Evolutionary conservation across 1,140 invertebrate genomes (phyloP).

Genomic region (Eupristina koningsbergeri): DNA sequence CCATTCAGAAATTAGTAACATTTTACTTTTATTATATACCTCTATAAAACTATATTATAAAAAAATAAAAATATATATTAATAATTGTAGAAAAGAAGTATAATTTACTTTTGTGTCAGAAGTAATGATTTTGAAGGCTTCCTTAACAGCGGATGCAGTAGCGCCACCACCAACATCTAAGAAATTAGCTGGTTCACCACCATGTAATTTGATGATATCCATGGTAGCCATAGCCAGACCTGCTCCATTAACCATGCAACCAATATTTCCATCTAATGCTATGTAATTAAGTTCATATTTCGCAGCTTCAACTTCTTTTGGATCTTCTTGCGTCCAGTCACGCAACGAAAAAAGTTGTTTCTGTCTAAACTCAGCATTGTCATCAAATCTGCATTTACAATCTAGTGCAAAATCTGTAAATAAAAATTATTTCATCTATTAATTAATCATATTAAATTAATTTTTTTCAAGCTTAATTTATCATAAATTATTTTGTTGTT

Average conservation of each 20-base stretch:
- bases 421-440: not conserved
- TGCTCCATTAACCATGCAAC: conserved; percentile 93
- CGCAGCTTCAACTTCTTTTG: conserved; percentile 93
- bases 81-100: not conserved
- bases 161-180: conserved; percentile 96
- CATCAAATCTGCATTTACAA: conserved; percentile 95
- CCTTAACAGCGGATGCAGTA: conserved; percentile 91
- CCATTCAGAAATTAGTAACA: too few relatives aligned
- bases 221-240: conserved; percentile 99
- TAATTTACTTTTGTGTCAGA: conserved; percentile 85
- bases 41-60: too few relatives aligned
- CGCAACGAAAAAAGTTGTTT: conserved; percentile 89
- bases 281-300: conserved; percentile 97
- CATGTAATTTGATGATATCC: conserved; percentile 96
- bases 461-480: not conserved
- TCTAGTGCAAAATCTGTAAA: conserved; percentile 90
- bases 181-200: conserved; percentile 96
- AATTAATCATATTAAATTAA: too few relatives aligned
- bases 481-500: too few relatives aligned
- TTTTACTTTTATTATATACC: too few relatives aligned
- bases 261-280: conserved; percentile 91
- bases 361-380: conserved; percentile 96
- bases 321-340: conserved; percentile 94
- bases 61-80: not conserved
- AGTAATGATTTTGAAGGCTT: conserved; percentile 96